Evolutionary conservation across 2,113 vertebrate genomes (phyloP).

Genomic region (Poeciliopsis occidentalis): DNA sequence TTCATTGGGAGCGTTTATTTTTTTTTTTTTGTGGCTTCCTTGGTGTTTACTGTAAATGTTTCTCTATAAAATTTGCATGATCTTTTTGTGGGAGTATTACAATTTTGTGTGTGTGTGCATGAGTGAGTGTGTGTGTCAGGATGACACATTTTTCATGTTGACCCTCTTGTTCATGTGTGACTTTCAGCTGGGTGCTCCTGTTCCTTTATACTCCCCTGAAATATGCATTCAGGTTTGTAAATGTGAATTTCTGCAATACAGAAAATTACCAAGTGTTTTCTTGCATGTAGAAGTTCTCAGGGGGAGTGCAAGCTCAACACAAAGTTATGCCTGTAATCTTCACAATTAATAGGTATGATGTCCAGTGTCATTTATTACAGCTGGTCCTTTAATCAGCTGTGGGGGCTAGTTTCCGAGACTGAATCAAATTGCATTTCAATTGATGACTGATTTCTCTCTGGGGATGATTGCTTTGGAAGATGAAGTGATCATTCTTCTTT

Average conservation of each 20-base stretch:
- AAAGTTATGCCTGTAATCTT: constrained; percentile 62
- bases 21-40: no score
- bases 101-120: no score
- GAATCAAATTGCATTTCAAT: constrained; percentile 56
- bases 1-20: not conserved
- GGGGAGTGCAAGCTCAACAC: constrained; percentile 46
- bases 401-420: constrained; percentile 57
- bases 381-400: constrained; percentile 64
- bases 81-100: not conserved
- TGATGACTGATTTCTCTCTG: constrained; percentile 52
- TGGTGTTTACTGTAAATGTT: not conserved
- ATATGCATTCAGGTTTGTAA: not conserved
- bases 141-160: no score
- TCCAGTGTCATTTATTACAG: constrained; percentile 62
- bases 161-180: no score
- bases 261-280: not conserved
- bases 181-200: no score
- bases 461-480: constrained; percentile 35
- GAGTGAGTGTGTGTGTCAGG: no score
- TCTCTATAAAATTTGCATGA: not conserved
- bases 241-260: not conserved
- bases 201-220: not conserved
- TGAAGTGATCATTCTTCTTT: constrained; percentile 55
- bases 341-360: constrained; percentile 59
- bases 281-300: no score